Conservation (phyloP, 2,888 invertebrate genomes). For the Apamea epomidion region DNA sequence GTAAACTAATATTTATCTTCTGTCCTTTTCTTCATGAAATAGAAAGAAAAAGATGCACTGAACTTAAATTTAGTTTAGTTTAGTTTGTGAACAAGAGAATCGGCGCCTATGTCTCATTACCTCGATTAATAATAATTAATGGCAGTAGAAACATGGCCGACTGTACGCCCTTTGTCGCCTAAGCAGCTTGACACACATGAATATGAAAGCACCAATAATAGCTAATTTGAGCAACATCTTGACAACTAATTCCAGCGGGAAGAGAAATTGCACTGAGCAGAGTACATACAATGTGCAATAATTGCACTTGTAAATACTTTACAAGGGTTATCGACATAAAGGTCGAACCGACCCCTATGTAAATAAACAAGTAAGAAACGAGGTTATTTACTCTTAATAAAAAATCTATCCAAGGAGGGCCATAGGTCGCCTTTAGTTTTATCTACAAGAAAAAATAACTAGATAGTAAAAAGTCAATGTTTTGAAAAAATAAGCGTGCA, state of each 20-base stretch:
- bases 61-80: too few relatives aligned
- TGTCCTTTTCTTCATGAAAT: too few relatives aligned
- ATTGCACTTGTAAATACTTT: slow-evolving; percentile 45
- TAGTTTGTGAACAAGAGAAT: too few relatives aligned
- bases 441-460: slow-evolving; percentile 42
- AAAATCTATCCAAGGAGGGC: slow-evolving; percentile 62
- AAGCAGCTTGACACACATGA: slow-evolving; percentile 83
- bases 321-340: slow-evolving; percentile 55
- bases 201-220: slow-evolving; percentile 81
- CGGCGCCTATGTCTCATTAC: slow-evolving; percentile 32
- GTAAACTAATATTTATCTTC: too few relatives aligned
- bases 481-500: slow-evolving; percentile 3
- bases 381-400: slow-evolving; percentile 71
- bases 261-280: slow-evolving; percentile 70
- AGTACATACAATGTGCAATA: slow-evolving; percentile 37
- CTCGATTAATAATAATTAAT: slow-evolving; percentile 61
- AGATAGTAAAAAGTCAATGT: background rate
- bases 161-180: slow-evolving; percentile 67
- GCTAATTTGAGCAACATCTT: slow-evolving; percentile 85
- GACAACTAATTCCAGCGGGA: slow-evolving; percentile 64
- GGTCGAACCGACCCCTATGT: slow-evolving; percentile 64
- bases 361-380: slow-evolving; percentile 66
- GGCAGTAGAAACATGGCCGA: slow-evolving; percentile 72
- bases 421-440: slow-evolving; percentile 57
- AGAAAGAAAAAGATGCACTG: too few relatives aligned